phyloP scores from a whole-genome alignment of 2,888 invertebrate genomes.

The Sarcophaga rosellei region DNA sequence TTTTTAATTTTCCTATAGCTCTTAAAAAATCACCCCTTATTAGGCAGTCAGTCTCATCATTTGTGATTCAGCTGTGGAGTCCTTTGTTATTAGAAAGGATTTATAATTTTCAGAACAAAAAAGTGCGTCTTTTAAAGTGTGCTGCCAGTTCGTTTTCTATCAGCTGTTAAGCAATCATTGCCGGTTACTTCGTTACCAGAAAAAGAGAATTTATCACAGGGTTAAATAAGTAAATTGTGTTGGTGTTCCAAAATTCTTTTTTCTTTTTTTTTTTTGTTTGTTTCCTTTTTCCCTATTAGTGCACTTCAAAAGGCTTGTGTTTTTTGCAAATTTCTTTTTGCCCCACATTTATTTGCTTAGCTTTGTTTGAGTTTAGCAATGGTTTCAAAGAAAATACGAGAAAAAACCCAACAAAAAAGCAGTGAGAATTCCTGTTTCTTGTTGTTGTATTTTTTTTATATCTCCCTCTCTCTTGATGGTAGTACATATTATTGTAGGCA shows the following conservation, averaged over 20 bases:
- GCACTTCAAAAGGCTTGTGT: neutral
- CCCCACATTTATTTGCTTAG: neutral
- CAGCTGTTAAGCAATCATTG: neutral
- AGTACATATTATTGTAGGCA: constrained; percentile 21
- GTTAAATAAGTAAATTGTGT: constrained; percentile 15
- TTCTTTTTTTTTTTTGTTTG: too few relatives aligned
- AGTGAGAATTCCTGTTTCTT: neutral
- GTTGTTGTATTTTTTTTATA: neutral
- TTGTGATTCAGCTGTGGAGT: too few relatives aligned
- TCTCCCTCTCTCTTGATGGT: neutral
- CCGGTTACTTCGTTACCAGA: neutral
- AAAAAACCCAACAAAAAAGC: neutral
- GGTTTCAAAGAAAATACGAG: neutral
- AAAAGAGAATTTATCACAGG: neutral
- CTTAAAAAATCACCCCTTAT: too few relatives aligned
- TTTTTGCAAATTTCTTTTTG: constrained; percentile 8
- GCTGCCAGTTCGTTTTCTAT: neutral
- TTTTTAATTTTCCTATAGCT: too few relatives aligned
- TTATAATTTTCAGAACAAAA: too few relatives aligned
- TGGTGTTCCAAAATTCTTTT: neutral
- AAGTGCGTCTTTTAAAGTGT: neutral
- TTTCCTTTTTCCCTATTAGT: neutral
- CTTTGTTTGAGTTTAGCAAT: constrained; percentile 8
- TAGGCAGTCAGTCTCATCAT: too few relatives aligned
- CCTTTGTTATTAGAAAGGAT: too few relatives aligned